These are phyloP conservation scores for Meloidogyne exigua DNA, from an alignment of 1,140 invertebrate genomes.

Conservation along the genomic window DNA sequence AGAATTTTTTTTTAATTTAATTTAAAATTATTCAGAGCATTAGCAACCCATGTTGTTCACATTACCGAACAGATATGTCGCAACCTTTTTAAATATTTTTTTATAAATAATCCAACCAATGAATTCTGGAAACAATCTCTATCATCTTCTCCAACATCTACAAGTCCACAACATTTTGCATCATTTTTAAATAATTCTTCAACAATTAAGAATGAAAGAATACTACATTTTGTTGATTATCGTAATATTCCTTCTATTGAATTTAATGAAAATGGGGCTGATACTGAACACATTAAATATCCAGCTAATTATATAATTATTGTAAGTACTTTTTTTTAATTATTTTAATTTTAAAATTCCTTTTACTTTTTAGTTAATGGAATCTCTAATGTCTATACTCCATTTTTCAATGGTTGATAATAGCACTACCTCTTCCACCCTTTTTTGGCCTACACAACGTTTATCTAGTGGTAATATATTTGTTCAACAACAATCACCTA, in stretches of 20 bases:
- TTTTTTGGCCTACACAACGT: constrained; percentile 43
- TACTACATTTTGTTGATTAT: constrained; percentile 33
- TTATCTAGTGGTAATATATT: constrained; percentile 4
- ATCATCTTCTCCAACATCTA: not conserved
- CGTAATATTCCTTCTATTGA: constrained; percentile 43
- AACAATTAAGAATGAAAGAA: constrained; percentile 9
- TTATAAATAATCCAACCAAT: constrained; percentile 10
- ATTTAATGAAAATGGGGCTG: not conserved
- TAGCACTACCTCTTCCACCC: not conserved
- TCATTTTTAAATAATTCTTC: constrained; percentile 1
- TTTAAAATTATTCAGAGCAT: constrained; percentile 71
- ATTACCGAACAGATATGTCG: constrained; percentile 79
- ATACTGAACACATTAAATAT: constrained; percentile 37
- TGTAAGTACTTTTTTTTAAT: not conserved
- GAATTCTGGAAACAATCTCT: not conserved
- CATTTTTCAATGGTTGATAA: constrained; percentile 80
- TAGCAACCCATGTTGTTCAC: constrained; percentile 76
- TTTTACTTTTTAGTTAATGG: constrained; percentile 67
- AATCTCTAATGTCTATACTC: constrained; percentile 78
- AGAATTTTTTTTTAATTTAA: not conserved
- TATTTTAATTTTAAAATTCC: not conserved
- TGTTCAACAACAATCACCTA: not conserved
- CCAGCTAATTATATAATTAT: constrained; percentile 79
- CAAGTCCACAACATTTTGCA: not conserved
- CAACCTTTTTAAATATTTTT: constrained; percentile 74